Percentiles rank a stretch among this genome's conserved stretches.
Conservation (phyloP, 2,888 invertebrate species). For the Melanchra persicariae region DNA sequence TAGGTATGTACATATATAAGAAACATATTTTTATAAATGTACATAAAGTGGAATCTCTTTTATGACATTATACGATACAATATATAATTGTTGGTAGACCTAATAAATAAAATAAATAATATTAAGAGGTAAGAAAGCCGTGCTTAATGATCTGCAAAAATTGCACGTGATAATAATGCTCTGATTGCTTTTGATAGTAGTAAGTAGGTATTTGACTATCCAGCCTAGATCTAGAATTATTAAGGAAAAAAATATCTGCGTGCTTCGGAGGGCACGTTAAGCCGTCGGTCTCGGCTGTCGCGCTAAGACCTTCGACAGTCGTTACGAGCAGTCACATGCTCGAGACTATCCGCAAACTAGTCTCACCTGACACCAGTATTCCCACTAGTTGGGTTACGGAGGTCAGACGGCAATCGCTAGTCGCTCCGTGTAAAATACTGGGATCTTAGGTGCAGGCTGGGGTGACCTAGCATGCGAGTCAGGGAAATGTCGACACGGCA, state of each 20-base stretch:
- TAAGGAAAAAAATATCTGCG: neutral
- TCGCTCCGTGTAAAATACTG: constrained; percentile 8
- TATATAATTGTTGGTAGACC: no score
- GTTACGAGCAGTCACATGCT: constrained; percentile 21
- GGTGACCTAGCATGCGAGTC: constrained; percentile 4
- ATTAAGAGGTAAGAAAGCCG: neutral
- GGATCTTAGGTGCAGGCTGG: neutral
- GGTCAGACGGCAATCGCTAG: neutral
- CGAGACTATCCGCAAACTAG: neutral
- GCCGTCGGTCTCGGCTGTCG: constrained; percentile 35
- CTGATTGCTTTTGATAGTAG: neutral
- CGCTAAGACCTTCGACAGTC: constrained; percentile 16
- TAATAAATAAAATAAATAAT: no score
- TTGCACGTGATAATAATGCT: neutral
- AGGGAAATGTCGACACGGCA: constrained; percentile 7
- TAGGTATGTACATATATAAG: no score
- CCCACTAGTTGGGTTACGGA: constrained; percentile 15
- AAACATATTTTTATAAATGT: no score
- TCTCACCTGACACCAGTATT: neutral
- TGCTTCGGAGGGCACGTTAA: neutral
- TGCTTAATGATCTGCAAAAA: neutral
- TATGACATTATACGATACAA: no score
- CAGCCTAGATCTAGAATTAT: neutral
- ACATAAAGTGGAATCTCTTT: no score
- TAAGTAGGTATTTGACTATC: neutral